Evolutionary conservation across 2,888 invertebrate species (phyloP), one percentile per base, ranked within the genome.

Genomic region (Micropterix aruncella): DNA sequence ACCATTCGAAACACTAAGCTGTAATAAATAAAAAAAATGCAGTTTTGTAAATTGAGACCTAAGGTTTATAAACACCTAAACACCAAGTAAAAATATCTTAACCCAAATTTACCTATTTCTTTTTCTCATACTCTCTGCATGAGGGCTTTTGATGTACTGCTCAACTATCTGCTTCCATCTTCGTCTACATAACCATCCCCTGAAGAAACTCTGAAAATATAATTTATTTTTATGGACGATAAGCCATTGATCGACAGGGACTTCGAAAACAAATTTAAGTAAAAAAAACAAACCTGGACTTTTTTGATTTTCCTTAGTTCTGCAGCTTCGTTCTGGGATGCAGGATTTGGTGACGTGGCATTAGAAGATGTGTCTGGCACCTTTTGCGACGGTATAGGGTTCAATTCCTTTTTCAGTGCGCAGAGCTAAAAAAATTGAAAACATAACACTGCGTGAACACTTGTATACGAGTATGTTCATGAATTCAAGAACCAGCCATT

Each of bases 151-250:
- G 57, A 93, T 93, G 62, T 93, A 93, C 60, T 92, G 87, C 55
- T 92, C 91, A 15, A 93, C 92, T 45, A 93, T 93, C 61, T 91
- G 91, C 62, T 93, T 93, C 93, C 93, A 93, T 38, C 92, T 73
- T 5, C 92, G 72, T 9, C 93, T 75, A 60, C 92, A 93, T 44
- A 93, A 63, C 93, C 93, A 93, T 9, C 93, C 93, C 3, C 92
- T 77, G 66, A 93, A 92, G 66, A 93, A 92, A 58, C 91, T 91
- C 71, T 93, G 83, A 14, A 56, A 54, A 43, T 41, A 50, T 48
- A 40, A 16, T 27, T 7, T 5, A 27, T 27, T 27, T 41, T 16
- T 14, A 41, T 41, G 14, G n/a, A 17, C 17, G 41, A 4, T 41
- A 16, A 38, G 3, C 12, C 12, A 12, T 16, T 46, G n/a, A n/a